Conservation (phyloP, 2,113 vertebrate species). For the Procavia capensis region DNA sequence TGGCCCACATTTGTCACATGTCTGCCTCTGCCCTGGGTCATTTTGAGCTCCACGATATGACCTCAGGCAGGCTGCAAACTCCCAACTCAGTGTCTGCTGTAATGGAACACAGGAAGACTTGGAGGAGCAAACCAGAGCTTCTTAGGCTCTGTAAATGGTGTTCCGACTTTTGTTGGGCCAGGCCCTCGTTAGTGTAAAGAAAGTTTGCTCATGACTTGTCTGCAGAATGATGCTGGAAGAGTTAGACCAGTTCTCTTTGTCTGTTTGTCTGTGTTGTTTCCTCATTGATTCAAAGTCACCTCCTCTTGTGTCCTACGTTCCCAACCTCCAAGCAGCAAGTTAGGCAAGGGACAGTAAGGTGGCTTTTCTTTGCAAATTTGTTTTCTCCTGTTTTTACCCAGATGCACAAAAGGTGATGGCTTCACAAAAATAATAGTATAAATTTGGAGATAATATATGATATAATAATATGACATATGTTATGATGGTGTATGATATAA, state of each 20-base stretch:
- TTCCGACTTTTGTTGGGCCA: neutral
- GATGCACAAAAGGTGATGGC: neutral
- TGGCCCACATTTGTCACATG: rapidly evolving
- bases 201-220: neutral
- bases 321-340: neutral
- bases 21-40: neutral
- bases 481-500: neutral
- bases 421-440: neutral
- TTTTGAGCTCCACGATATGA: neutral
- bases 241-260: neutral
- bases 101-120: neutral
- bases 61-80: neutral
- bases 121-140: neutral
- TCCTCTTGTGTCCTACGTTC: neutral
- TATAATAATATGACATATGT: neutral
- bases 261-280: neutral
- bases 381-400: neutral
- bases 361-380: neutral
- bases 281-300: neutral
- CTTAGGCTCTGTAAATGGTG: too few relatives aligned
- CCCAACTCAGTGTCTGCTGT: neutral
- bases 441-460: neutral
- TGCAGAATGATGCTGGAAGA: neutral
- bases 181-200: neutral
- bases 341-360: neutral